phyloP scores from a whole-genome alignment of 2,888 invertebrate species.

The Apeira syringaria region DNA sequence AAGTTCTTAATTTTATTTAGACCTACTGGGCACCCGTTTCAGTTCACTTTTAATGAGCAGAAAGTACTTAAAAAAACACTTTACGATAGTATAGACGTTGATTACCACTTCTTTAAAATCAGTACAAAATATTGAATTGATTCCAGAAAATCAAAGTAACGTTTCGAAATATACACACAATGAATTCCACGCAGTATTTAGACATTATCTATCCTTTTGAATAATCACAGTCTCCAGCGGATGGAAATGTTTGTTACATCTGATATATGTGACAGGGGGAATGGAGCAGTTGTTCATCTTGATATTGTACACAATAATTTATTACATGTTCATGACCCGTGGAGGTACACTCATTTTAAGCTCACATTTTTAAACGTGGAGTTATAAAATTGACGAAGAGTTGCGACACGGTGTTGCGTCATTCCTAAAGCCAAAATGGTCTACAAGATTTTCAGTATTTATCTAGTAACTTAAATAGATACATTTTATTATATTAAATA shows the following conservation, averaged over 20 bases:
- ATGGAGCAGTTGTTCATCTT: slow-evolving; percentile 26
- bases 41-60: too few relatives aligned
- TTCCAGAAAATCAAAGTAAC: too few relatives aligned
- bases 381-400: not conserved
- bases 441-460: not conserved
- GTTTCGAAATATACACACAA: too few relatives aligned
- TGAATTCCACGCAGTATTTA: not conserved
- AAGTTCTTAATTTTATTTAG: too few relatives aligned
- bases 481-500: too few relatives aligned
- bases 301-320: slow-evolving; percentile 25
- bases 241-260: slow-evolving; percentile 13
- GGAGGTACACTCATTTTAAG: slow-evolving; percentile 9
- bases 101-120: too few relatives aligned
- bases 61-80: too few relatives aligned
- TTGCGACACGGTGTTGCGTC: too few relatives aligned
- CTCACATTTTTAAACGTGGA: slow-evolving; percentile 1
- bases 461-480: too few relatives aligned
- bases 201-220: not conserved
- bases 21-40: too few relatives aligned
- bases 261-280: slow-evolving; percentile 22
- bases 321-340: slow-evolving; percentile 22
- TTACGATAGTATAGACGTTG: too few relatives aligned
- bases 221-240: slow-evolving; percentile 1
- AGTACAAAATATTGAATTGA: too few relatives aligned
- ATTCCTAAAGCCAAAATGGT: not conserved